Base-by-base conservation (phyloP, 2,888 invertebrate species). In the Magallana nippona region DNA sequence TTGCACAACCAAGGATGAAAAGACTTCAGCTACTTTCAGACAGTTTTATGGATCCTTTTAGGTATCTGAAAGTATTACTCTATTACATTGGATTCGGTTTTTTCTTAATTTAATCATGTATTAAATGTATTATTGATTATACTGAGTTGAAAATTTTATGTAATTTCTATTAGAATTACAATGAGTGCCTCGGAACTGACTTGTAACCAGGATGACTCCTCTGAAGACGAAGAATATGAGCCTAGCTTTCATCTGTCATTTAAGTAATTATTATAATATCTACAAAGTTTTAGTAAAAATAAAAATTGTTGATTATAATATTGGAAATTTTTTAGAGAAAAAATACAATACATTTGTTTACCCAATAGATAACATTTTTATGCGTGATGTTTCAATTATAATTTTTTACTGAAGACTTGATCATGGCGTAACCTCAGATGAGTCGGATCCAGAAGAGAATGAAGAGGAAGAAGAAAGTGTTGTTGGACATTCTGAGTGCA, bases 1-100 rank as follows among this genome's bases (percentile, higher is more conserved):
- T 44, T 78, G 22, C 78, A n/a, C n/a, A 78, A n/a, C 55, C 78
- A n/a, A 55, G 55, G 78, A 78, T n/a, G 78, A 55, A 55, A 55
- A 32, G 55, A 78, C n/a, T n/a, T n/a, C n/a, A n/a, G n/a, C n/a
- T n/a, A n/a, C n/a, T 55, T 55, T 78, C 55, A 5, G 55, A 55
- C 78, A 78, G n/a, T 78, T 78, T 78, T 55, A 44, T 78, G 55
- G 55, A 78, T 78, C 78, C 78, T 78, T 78, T 78, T 44, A 55
- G 10, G 78, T 27, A 27, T 27, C 27, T 27, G 27, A 27, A 27
- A 27, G 27, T 2, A 27, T 27, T 78, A 15, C 15, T 10, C 10
- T 3, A 55, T 11, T 44, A 44, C 3, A n/a, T 55, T 44, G 2
- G 19, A 19, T n/a, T 22, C 22, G 10, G 11, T 44, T 55, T 1